Percentiles rank a stretch among this genome's conserved stretches.
These are phyloP conservation scores for Nephila pilipes DNA, from an alignment of 1,140 invertebrate species.

Conservation along the genomic window DNA sequence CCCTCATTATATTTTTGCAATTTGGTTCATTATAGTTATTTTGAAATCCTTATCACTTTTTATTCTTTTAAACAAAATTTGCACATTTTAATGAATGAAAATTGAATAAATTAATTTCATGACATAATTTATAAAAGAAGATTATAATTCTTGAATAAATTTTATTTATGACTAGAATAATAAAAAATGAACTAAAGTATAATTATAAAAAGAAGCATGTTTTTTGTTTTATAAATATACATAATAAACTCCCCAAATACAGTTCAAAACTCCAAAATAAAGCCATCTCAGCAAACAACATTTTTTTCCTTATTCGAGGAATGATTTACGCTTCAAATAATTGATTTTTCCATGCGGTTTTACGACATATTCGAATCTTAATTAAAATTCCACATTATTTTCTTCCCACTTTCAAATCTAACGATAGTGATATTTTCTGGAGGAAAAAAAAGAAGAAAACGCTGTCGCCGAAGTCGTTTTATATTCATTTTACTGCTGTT, in stretches of 20 bases:
- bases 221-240: neutral
- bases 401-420: neutral
- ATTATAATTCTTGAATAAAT: no score
- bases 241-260: neutral
- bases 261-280: neutral
- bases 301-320: neutral
- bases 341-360: neutral
- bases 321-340: constrained; percentile 33
- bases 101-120: no score
- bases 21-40: no score
- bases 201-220: no score
- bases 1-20: no score
- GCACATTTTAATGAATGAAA: no score
- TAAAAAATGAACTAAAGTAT: no score
- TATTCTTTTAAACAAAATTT: no score
- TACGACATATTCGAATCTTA: constrained; percentile 6
- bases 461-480: neutral
- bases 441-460: neutral
- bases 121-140: no score
- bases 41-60: no score
- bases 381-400: constrained; percentile 26
- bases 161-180: no score
- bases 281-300: neutral
- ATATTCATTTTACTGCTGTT: neutral
- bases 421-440: no score